Evolutionary conservation across 2,113 vertebrate species (phyloP), one percentile per base, ranked within the genome.

Genomic region (Lepus europaeus): DNA sequence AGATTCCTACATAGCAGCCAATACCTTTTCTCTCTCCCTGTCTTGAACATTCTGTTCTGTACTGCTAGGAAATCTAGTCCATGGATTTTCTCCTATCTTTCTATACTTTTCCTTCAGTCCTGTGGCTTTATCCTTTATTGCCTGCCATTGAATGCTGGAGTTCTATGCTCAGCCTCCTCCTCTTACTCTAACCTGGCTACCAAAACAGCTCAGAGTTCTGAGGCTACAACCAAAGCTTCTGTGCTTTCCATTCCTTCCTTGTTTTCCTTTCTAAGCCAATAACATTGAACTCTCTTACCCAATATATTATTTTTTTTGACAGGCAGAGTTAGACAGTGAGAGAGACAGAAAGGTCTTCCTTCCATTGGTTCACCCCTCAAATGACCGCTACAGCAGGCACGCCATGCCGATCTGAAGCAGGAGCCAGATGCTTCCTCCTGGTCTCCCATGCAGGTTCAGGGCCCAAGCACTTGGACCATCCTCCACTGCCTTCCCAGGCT

Each of bases 191-290:
- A 70, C 31, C 31, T 36, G 5, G 7, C 25, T 92, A 9, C 14
- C 31, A 49, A 20, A 29, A 31, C 20, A 70, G 20, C 33, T 49
- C 36, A 27, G 78, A 70, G 63, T 64, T 93, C 78, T 86, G 73
- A 88, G 51, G 27, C 89, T 53, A 25, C 33, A 64, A 1, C 29
- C 59, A 59, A 59, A 59, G 14, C 56, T 53, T 82, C n/a, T 74
- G 9, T 79, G 53, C n/a, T 64, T 87, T 29, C 53, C 53, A 72
- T n/a, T 45, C 80, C 23, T 73, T 86, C 61, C 64, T 86, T 77
- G 13, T 53, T 93, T 96, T 51, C n/a, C 31, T 92, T 85, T 87
- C 72, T 82, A 87, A 95, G 69, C 9, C 86, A 11, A 73, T 69
- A 83, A 10, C 80, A 27, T 61, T 20, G 23, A 78, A 91, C 31